Conservation (phyloP, 2,888 invertebrate genomes). For the Volucella inflata region DNA sequence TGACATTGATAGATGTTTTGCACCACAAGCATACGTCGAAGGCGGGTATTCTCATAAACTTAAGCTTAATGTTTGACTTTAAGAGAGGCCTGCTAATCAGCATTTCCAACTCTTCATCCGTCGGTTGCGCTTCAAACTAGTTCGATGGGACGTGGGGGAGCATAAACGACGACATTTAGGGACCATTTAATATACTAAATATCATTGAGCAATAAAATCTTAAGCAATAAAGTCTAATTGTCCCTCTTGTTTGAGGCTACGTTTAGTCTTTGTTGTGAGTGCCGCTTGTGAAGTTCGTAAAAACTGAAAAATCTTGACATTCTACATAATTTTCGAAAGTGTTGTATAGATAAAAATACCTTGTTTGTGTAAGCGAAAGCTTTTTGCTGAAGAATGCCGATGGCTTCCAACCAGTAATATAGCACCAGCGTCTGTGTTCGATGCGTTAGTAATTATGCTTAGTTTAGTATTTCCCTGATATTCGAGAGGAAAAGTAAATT, state of each 20-base stretch:
- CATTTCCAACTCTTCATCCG: conserved; percentile 9
- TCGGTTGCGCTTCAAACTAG: background rate
- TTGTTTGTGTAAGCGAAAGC: conserved; percentile 12
- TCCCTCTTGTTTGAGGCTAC: conserved; percentile 79
- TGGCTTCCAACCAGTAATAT: conserved; percentile 4
- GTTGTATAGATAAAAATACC: conserved; percentile 76
- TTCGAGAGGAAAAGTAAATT: background rate
- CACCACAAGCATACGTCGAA: conserved; percentile 36
- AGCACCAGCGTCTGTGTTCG: no score
- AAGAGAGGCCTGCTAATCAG: background rate
- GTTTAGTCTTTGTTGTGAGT: conserved; percentile 76
- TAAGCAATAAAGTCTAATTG: conserved; percentile 78
- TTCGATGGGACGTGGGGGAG: conserved; percentile 33
- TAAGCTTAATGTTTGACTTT: conserved; percentile 7
- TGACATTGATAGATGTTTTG: conserved; percentile 21
- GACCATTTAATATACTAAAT: conserved; percentile 29
- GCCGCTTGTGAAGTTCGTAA: conserved; percentile 79
- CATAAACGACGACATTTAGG: conserved; percentile 14
- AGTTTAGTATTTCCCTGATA: conserved; percentile 17
- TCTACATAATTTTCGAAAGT: conserved; percentile 81
- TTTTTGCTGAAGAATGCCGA: conserved; percentile 21
- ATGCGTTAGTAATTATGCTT: no score
- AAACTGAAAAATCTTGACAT: conserved; percentile 76
- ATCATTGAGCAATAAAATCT: conserved; percentile 23
- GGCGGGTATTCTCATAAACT: conserved; percentile 19